These are phyloP conservation scores for Neotoxoptera formosana DNA, from an alignment of 1,140 invertebrate species.

Conservation along the genomic window DNA sequence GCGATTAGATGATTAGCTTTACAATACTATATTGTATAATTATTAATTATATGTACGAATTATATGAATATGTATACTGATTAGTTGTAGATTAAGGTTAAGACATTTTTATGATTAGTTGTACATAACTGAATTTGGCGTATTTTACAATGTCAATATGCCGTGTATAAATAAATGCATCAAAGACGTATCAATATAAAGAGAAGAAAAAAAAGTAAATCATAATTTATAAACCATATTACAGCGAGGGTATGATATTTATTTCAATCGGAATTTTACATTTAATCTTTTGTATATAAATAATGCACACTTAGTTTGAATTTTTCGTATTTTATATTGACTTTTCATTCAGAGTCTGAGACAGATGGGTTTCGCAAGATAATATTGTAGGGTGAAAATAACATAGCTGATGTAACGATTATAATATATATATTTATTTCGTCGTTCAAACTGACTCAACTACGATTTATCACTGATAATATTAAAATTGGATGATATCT, in stretches of 20 bases:
- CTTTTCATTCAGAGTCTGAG: not conserved
- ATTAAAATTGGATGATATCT: not conserved
- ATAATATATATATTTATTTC: not conserved
- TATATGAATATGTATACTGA: not conserved
- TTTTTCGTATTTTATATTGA: not conserved
- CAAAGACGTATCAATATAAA: not conserved
- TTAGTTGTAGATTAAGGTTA: not conserved
- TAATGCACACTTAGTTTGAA: not conserved
- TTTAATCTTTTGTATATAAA: not conserved
- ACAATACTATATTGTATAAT: slow-evolving; percentile 3
- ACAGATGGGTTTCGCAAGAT: not conserved
- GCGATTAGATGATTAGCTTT: not conserved
- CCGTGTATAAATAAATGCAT: not conserved
- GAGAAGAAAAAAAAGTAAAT: not conserved
- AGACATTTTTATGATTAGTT: not conserved
- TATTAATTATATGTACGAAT: not conserved
- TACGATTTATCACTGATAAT: not conserved
- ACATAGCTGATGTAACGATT: not conserved
- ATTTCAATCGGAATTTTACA: not conserved
- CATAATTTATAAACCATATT: not conserved
- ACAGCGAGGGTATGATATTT: not conserved
- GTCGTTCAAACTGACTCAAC: not conserved
- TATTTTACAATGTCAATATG: not conserved
- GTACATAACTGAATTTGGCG: not conserved
- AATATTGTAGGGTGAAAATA: not conserved